These are phyloP conservation scores for Periophthalmus magnuspinnatus DNA, from an alignment of 2,797 vertebrate species.

Conservation along the genomic window DNA sequence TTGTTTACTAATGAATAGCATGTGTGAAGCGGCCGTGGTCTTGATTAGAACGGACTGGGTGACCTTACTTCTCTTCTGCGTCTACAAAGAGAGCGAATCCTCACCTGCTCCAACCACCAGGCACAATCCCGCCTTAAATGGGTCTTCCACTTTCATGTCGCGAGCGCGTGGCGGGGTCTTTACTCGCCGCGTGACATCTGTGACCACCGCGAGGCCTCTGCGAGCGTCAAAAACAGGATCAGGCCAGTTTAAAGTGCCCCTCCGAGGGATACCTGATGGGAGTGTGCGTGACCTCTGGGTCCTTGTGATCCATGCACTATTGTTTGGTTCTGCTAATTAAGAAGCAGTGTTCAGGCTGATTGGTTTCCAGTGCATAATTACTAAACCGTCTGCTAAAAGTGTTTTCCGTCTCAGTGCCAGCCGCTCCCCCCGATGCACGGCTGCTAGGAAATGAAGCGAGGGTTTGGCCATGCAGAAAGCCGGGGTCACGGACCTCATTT, in stretches of 20 bases:
- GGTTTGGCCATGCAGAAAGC: constrained; percentile 61
- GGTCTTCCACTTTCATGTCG: constrained; percentile 36
- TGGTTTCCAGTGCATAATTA: constrained; percentile 84
- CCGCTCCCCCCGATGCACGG: constrained; percentile 50
- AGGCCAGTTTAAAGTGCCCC: constrained; percentile 49
- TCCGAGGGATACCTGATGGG: constrained; percentile 58
- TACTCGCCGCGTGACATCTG: constrained; percentile 51
- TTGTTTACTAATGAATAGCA: constrained; percentile 78
- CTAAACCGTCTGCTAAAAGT: constrained; percentile 75
- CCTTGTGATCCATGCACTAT: constrained; percentile 71
- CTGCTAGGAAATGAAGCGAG: constrained; percentile 57
- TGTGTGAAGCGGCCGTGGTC: constrained; percentile 64
- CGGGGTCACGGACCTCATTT: constrained; percentile 67
- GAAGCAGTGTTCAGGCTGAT: constrained; percentile 80
- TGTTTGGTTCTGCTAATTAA: constrained; percentile 83
- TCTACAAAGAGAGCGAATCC: constrained; percentile 44
- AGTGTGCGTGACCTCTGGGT: constrained; percentile 63
- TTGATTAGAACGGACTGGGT: constrained; percentile 78
- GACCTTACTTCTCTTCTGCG: constrained; percentile 56
- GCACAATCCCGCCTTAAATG: constrained; percentile 42
- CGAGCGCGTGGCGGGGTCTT: constrained; percentile 19
- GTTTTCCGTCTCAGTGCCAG: constrained; percentile 70
- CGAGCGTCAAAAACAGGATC: constrained; percentile 31
- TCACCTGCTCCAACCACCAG: constrained; percentile 42
- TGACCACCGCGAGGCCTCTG: constrained; percentile 40